Evolutionary conservation across 2,888 invertebrate genomes (phyloP).

Genomic region (Tortrix viridana): DNA sequence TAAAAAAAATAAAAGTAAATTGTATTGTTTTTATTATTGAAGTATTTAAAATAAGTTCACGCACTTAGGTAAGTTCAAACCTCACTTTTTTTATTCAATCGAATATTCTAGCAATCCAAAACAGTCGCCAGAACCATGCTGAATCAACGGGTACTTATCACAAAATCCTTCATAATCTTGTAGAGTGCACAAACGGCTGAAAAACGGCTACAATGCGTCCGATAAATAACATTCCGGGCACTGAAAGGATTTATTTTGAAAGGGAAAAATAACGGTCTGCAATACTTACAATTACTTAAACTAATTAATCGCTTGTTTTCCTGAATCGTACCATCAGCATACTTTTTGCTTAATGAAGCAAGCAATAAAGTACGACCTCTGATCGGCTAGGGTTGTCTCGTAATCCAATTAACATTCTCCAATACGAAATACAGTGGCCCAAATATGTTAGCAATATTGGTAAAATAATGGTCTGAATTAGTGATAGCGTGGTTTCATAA

Average conservation of each 20-base stretch:
- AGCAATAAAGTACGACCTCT: conserved; percentile 62
- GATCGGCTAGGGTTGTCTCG: conserved; percentile 53
- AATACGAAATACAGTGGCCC: background rate
- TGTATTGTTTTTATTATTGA: too few relatives aligned
- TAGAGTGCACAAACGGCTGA: conserved; percentile 8
- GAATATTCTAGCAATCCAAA: too few relatives aligned
- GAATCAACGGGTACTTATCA: background rate
- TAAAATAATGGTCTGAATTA: conserved; percentile 3
- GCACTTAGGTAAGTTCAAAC: too few relatives aligned
- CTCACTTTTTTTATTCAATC: too few relatives aligned
- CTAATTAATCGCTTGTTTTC: conserved; percentile 79
- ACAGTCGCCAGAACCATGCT: too few relatives aligned
- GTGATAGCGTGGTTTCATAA: conserved; percentile 1
- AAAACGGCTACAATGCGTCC: conserved; percentile 41
- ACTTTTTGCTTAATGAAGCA: conserved; percentile 78
- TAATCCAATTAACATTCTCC: conserved; percentile 23
- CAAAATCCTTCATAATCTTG: conserved; percentile 18
- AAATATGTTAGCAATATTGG: conserved; percentile 13
- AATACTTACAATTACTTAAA: conserved; percentile 76
- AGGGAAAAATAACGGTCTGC: conserved; percentile 63
- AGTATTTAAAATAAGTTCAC: too few relatives aligned
- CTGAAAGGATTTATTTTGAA: conserved; percentile 69
- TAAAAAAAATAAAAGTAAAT: too few relatives aligned
- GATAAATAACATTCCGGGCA: conserved; percentile 62
- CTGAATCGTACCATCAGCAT: conserved; percentile 73